A percentile compares a stretch with the other conserved stretches of the same genome.
Conservation (phyloP, 2,113 vertebrate species). For the Athene cunicularia region DNA sequence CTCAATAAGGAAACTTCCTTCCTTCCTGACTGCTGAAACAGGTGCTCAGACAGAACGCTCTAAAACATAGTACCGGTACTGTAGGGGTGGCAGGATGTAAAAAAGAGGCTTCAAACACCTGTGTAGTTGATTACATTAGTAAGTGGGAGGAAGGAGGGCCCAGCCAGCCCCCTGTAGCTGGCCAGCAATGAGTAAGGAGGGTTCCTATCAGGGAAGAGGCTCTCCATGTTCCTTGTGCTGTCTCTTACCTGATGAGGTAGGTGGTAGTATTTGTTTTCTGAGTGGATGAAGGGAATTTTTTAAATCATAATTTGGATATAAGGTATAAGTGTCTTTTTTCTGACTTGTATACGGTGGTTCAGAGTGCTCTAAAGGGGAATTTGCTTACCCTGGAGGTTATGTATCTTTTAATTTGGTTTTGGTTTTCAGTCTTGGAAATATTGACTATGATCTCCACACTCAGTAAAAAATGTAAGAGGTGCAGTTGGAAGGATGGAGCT, state of each 20-base stretch:
- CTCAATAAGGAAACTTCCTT: neutral
- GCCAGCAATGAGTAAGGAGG: neutral
- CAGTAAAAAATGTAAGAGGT: neutral
- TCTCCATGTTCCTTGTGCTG: rapidly evolving
- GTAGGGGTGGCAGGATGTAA: neutral
- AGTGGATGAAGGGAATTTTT: neutral
- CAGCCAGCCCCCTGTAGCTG: neutral
- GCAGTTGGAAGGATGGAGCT: neutral
- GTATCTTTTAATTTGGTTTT: neutral
- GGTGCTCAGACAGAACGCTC: neutral
- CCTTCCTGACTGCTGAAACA: neutral
- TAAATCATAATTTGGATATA: neutral
- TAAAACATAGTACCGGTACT: neutral
- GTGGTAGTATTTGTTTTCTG: neutral
- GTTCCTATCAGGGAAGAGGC: neutral
- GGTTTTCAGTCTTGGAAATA: neutral
- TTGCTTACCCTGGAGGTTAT: neutral
- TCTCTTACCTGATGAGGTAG: neutral
- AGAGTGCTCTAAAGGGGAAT: neutral
- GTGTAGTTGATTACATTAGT: neutral
- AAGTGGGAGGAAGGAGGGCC: neutral
- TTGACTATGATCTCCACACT: neutral
- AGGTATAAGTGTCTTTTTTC: neutral
- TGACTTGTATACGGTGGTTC: neutral
- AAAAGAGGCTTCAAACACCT: neutral